Base-by-base conservation (phyloP, 2,797 vertebrate genomes). In the Brachyrhaphis roseni region DNA sequence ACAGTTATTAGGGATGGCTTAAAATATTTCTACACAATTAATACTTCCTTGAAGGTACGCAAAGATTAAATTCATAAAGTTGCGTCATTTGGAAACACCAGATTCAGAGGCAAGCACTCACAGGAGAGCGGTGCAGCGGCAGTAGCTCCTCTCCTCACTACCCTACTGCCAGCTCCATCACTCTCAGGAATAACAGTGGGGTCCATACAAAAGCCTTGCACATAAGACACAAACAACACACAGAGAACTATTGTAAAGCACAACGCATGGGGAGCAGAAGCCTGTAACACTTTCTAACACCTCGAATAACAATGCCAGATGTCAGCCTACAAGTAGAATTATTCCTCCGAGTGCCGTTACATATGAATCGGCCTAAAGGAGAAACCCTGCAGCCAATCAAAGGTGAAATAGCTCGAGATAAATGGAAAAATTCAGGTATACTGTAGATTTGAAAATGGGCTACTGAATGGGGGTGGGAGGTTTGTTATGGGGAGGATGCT, bases 241-340 rank as follows among this genome's bases (percentile, higher is more conserved):
- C 77, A 15, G 55, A 78, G 88, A 87, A 87, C 86, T 76, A 92
- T 95, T 95, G 95, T 95, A 85, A 92, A 89, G 91, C 85, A 5
- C 59, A 45, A 64, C 8, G n/a, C 93, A 92, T 64, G 84, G 68
- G 71, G 93, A 93, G 92, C 89, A 75, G 84, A 82, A 88, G 72
- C 87, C 68, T 79, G 81, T 78, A 88, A 93, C 90, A 92, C 91
- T 94, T 90, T 93, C 90, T 90, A 87, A 91, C 92, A 79, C 86
- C 83, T 78, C 75, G 91, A 94, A 94, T 95, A 55, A 95, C 93
- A 95, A 95, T 78, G 79, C 57, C 81, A 85, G 77, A 92, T 90
- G 92, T 93, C 83, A 82, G 66, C 77, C 89, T 84, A 94, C 92
- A 90, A 90, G 88, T 83, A 88, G 79, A 88, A 84, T 88, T 81